Evolutionary conservation across 2,797 vertebrate species (phyloP).

Genomic region (Onychomys torridus): DNA sequence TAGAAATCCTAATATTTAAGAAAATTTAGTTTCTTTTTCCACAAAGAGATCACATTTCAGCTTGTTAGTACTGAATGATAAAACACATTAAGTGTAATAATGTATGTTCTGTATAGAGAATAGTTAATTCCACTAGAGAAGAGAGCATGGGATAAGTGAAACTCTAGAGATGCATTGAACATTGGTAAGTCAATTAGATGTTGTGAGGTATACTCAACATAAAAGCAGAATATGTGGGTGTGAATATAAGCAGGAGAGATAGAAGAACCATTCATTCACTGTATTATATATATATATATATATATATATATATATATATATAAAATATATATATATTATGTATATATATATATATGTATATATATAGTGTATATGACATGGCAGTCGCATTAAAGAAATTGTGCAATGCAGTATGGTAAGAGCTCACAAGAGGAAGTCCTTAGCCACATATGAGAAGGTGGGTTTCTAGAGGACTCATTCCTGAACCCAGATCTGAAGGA

Average conservation of each 20-base stretch:
- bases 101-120: neutral
- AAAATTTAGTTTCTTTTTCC: neutral
- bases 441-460: neutral
- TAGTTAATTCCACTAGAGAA: slow-evolving; percentile 21
- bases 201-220: neutral
- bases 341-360: neutral
- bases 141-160: neutral
- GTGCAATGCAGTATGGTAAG: neutral
- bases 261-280: neutral
- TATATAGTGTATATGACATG: neutral
- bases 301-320: too few species aligned
- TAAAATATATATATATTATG: neutral
- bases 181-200: neutral
- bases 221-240: neutral
- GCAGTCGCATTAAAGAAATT: neutral
- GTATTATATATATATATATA: neutral
- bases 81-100: neutral
- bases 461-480: neutral
- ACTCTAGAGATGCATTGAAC: neutral
- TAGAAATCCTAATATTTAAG: neutral
- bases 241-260: neutral
- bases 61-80: neutral
- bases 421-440: neutral
- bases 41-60: slow-evolving; percentile 25
- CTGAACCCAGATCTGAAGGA: neutral